Evolutionary conservation across 2,113 vertebrate species (phyloP).

Genomic region (Struthidea cinerea): DNA sequence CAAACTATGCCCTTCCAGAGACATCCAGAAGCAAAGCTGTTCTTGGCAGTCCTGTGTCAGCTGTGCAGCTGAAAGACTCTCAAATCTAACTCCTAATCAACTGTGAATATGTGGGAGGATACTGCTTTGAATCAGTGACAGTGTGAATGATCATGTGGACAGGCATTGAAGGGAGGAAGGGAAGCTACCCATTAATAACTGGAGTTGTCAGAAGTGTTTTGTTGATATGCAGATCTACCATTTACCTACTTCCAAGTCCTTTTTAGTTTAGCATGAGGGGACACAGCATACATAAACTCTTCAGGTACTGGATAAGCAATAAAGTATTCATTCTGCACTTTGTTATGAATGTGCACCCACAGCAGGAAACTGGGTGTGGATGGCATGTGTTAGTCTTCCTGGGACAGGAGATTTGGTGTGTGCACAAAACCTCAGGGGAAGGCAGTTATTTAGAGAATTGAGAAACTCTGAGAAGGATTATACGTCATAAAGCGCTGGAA

Average conservation of each 20-base stretch:
- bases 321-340: not conserved
- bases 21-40: not conserved
- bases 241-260: not conserved
- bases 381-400: not conserved
- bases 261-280: not conserved
- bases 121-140: not conserved
- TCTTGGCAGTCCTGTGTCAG: not conserved
- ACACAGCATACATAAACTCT: not conserved
- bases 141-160: not conserved
- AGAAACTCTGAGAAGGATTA: not conserved
- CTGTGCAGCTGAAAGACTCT: not conserved
- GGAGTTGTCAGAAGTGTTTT: not conserved
- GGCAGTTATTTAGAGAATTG: not conserved
- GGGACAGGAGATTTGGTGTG: not conserved
- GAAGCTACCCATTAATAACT: not conserved
- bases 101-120: conserved; percentile 11
- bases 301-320: not conserved
- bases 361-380: not conserved
- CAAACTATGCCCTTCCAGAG: not conserved
- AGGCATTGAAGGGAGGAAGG: not conserved
- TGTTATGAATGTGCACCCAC: not conserved
- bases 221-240: not conserved
- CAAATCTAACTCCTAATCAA: not conserved
- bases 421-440: not conserved
- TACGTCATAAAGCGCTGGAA: not conserved